Evolutionary conservation across 2,797 vertebrate genomes (phyloP), one percentile per base, ranked within the genome.

Genomic region (Ispidina picta): DNA sequence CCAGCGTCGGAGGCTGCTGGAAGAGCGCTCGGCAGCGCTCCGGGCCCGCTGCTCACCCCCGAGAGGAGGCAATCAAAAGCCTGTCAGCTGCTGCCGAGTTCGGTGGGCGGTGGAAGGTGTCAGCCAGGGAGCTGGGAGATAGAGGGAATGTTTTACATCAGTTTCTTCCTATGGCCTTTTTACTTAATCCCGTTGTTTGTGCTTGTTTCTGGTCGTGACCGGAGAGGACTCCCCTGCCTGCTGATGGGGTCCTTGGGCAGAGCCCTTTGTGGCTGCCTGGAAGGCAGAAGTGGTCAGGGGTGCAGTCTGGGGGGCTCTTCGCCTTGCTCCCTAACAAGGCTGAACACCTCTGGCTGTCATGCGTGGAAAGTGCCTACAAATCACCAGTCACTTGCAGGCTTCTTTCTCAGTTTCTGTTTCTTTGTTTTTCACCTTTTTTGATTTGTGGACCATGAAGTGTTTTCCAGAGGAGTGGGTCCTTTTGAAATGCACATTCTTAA

Each of bases 401-500:
- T 25, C 7, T 73, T 16, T 16, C 86, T 71, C 46, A 1, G 33
- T 43, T 80, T 86, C 75, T 44, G 22, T 44, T 44, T 71, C 76
- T 70, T 44, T 11, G 55, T 5, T 65, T 68, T 94, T 80, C 78
- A 85, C 92, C 86, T 89, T 85, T 89, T 54, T 83, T 90, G 83
- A 93, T 89, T 90, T 77, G 69, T 55, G 84, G 90, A 43, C 79
- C 69, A 44, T 63, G 83, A 86, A 89, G 62, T 48, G 51, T 74
- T 95, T 93, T 95, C 84, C 84, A 83, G 90, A 69, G 79, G 69
- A 96, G 58, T 29, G 8, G 3, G 31, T 87, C 46, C 46, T 82
- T 93, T 94, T 93, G 94, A 94, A 96, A 95, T 80, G 86, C 94
- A 92, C 88, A 80, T 94, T 90, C 79, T 52, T 71, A 23, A 88